These are phyloP conservation scores for Sarcophaga variegata DNA, from an alignment of 2,888 invertebrate species.

Conservation along the genomic window DNA sequence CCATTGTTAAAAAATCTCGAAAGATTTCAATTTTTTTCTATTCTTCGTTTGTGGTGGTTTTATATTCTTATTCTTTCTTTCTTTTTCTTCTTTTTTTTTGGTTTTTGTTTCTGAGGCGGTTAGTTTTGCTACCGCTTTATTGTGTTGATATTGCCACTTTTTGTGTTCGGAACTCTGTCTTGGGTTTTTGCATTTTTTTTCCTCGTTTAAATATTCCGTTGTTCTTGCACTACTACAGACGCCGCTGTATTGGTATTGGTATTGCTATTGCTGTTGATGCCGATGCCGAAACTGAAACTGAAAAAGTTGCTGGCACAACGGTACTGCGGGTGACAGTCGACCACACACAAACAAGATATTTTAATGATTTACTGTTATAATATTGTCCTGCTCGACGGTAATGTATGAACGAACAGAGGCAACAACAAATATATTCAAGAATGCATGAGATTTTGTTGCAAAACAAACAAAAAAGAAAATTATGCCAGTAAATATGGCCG, in stretches of 20 bases:
- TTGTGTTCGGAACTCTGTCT: background rate
- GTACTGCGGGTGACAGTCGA: slow-evolving; percentile 68
- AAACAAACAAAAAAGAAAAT: slow-evolving; percentile 14
- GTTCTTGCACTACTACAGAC: slow-evolving; percentile 50
- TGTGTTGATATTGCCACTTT: slow-evolving; percentile 63
- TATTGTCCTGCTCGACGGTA: slow-evolving; percentile 63
- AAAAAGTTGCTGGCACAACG: slow-evolving; percentile 19
- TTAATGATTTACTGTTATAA: slow-evolving; percentile 68
- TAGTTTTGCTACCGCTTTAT: slow-evolving; percentile 66
- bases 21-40: slow-evolving; percentile 50
- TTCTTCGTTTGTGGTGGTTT: slow-evolving; percentile 15
- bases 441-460: slow-evolving; percentile 57
- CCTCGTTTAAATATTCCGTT: slow-evolving; percentile 57
- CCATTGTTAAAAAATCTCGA: slow-evolving; percentile 61
- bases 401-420: slow-evolving; percentile 26
- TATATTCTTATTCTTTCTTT: slow-evolving; percentile 45
- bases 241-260: slow-evolving; percentile 15
- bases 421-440: slow-evolving; percentile 50
- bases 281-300: background rate
- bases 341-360: slow-evolving; percentile 62
- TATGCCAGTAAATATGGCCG: slow-evolving; percentile 3
- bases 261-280: slow-evolving; percentile 28
- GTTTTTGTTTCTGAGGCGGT: slow-evolving; percentile 56
- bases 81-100: background rate
- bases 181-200: background rate